Percentiles rank a stretch among this genome's conserved stretches.
These are phyloP conservation scores for Ataeniobius toweri DNA, from an alignment of 2,797 vertebrate species.

Conservation along the genomic window DNA sequence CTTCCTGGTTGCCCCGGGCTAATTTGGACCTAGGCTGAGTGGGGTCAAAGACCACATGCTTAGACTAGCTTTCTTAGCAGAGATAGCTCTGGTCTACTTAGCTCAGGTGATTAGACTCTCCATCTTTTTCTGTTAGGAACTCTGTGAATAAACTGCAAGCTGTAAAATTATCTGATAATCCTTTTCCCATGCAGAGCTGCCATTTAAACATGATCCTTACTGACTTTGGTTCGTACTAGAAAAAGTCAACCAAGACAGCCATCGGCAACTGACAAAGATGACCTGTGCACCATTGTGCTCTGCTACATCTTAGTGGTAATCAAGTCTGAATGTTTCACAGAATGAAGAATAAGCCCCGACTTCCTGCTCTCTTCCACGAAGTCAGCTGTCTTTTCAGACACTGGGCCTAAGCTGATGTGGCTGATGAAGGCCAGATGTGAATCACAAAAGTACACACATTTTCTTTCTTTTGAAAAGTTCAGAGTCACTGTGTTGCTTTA, in stretches of 20 bases:
- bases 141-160: not conserved
- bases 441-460: constrained; percentile 34
- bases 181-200: not conserved
- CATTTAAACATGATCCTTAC: not conserved
- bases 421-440: constrained; percentile 79
- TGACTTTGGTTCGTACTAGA: not conserved
- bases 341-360: constrained; percentile 65
- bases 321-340: constrained; percentile 70
- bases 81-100: constrained; percentile 40
- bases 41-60: constrained; percentile 70
- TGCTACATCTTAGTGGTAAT: constrained; percentile 61
- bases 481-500: constrained; percentile 44
- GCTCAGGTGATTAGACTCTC: constrained; percentile 60
- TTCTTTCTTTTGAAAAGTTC: constrained; percentile 45
- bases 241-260: constrained; percentile 28
- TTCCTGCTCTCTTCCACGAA: constrained; percentile 71
- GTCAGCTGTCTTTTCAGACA: constrained; percentile 72
- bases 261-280: constrained; percentile 23
- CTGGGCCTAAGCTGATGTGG: constrained; percentile 54
- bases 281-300: constrained; percentile 33
- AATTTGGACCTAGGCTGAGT: constrained; percentile 41
- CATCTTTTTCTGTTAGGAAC: not conserved
- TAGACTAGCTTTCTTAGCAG: constrained; percentile 53
- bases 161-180: not conserved
- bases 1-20: constrained; percentile 68